Base-by-base conservation (phyloP, 2,888 invertebrate genomes). In the Volucella inflata region DNA sequence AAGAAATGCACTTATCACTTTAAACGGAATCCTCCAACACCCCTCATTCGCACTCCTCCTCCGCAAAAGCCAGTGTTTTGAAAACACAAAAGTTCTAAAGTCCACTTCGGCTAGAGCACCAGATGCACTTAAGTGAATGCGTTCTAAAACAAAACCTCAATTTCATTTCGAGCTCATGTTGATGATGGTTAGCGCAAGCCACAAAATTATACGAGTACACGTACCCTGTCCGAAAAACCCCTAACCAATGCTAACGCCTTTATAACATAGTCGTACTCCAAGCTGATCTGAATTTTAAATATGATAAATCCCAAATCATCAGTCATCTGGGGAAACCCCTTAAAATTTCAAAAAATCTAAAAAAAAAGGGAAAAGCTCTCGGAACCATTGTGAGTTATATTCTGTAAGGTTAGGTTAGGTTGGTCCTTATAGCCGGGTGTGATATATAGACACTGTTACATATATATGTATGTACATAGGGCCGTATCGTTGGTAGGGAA, bases 111-210 rank as follows among this genome's bases (percentile, higher is more conserved):
- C 77, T 72, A 82, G 30, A 71, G 50, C 64, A 80, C 60, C 84
- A 84, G 80, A 80, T 84, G 84, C 84, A 84, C 80, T 80, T 84
- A 84, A 84, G 84, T 84, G 84, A 80, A 76, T 80, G 84, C 84
- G 42, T 80, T 67, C 60, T 53, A 67, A 67, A 80, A 84, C 75
- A 84, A 71, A 84, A 84, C 84, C 80, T 50, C 84, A 80, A 84
- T 84, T 30, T 79, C 79, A 84, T 84, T 84, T 65, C 59, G 30
- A 6, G 30, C 30, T 30, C 6, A 30, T 30, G 53, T 59, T 62
- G 80, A 60, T 71, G 80, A 60, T 80, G 80, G 70, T 60, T 60
- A 65, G 59, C 48, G 65, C 48, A 67, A 48, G 67, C 80, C 75
- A 65, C 84, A 53, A 59, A 74, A 79, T 75, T 70, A 68, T 68